Conservation (phyloP, 2,797 vertebrate species). For the Hyperoplus immaculatus region DNA sequence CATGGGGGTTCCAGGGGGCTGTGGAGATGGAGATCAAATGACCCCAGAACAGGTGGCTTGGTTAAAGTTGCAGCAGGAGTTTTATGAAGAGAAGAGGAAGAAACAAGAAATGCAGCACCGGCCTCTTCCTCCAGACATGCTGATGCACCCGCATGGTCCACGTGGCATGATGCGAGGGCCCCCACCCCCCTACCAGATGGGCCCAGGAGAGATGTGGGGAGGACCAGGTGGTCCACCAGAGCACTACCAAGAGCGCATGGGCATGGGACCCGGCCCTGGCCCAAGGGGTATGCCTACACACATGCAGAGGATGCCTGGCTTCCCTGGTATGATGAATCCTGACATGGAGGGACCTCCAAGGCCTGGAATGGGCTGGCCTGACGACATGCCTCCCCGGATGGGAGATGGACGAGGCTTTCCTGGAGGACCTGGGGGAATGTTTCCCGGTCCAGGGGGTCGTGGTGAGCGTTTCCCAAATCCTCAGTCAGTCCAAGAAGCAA, state of each 20-base stretch:
- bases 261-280: conserved; percentile 90
- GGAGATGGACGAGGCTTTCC: conserved; percentile 94
- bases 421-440: conserved; percentile 90
- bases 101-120: conserved; percentile 98
- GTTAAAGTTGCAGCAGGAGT: conserved; percentile 98
- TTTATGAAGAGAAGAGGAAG: conserved; percentile 97
- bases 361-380: conserved; percentile 96
- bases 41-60: conserved; percentile 98
- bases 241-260: conserved; percentile 94
- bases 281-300: conserved; percentile 93
- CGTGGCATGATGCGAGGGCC: conserved; percentile 94
- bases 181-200: conserved; percentile 97
- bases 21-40: conserved; percentile 96
- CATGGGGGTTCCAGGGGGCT: conserved; percentile 88
- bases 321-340: conserved; percentile 97
- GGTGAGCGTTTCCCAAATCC: conserved; percentile 97
- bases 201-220: conserved; percentile 96
- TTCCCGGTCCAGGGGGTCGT: conserved; percentile 94
- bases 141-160: conserved; percentile 96
- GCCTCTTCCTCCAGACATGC: conserved; percentile 96
- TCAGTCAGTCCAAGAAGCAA: conserved; percentile 94
- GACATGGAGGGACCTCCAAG: conserved; percentile 96
- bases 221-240: conserved; percentile 91
- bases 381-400: conserved; percentile 96
- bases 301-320: conserved; percentile 96